A percentile compares a stretch with the other conserved stretches of the same genome.
These are phyloP conservation scores for Drosophila atripex DNA, from an alignment of 2,888 invertebrate species.

Conservation along the genomic window DNA sequence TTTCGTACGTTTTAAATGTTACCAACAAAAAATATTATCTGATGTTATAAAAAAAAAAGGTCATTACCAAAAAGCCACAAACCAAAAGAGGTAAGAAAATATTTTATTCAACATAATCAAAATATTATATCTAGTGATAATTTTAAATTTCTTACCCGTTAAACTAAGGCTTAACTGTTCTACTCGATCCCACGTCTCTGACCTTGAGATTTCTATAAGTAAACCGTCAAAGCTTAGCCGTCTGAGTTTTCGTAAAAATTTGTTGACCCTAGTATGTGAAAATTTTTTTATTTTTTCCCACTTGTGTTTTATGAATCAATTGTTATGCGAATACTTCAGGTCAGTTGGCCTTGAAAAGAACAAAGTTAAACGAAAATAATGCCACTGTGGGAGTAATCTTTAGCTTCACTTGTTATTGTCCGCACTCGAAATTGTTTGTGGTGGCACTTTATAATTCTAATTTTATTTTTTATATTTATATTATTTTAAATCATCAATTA, in stretches of 20 bases:
- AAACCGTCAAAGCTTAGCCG: slow-evolving; percentile 8
- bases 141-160: neutral
- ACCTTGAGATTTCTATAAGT: slow-evolving; percentile 58
- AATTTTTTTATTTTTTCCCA: slow-evolving; percentile 71
- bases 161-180: slow-evolving; percentile 33
- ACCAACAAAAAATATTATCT: neutral
- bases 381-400: slow-evolving; percentile 5
- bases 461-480: too few species aligned
- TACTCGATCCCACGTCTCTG: slow-evolving; percentile 64
- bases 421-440: slow-evolving; percentile 41
- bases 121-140: neutral
- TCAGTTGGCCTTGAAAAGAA: slow-evolving; percentile 31
- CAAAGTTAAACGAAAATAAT: slow-evolving; percentile 20
- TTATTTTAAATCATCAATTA: neutral
- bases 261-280: slow-evolving; percentile 66
- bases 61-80: neutral
- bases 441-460: too few species aligned
- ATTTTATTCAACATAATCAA: neutral
- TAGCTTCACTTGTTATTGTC: slow-evolving; percentile 26
- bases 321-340: slow-evolving; percentile 40
- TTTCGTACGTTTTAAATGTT: neutral
- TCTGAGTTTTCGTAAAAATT: slow-evolving; percentile 25
- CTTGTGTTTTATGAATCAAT: slow-evolving; percentile 70
- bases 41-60: neutral
- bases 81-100: neutral